Percentiles rank a stretch among this genome's conserved stretches.
Evolutionary conservation across 2,113 vertebrate species (phyloP).

Genomic region (Okapia johnstoni): DNA sequence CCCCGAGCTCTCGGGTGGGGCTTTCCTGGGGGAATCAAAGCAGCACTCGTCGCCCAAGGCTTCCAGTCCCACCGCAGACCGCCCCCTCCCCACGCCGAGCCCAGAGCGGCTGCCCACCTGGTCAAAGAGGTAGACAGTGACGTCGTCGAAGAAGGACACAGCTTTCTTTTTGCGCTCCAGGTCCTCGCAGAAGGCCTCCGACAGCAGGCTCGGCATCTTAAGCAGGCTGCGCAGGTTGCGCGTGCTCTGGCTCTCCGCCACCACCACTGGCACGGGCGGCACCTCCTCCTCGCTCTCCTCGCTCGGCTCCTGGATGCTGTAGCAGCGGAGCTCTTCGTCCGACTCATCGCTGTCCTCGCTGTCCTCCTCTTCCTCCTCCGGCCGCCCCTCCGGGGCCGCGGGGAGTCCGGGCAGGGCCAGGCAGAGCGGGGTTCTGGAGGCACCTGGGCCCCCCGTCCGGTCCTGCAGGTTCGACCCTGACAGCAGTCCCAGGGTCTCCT

Average conservation of each 20-base stretch:
- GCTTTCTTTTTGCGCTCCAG: slow-evolving; percentile 96
- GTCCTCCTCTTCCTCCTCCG: slow-evolving; percentile 87
- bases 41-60: not conserved
- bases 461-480: rapidly evolving
- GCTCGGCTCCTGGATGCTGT: slow-evolving; percentile 89
- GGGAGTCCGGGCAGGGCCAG: slow-evolving; percentile 45
- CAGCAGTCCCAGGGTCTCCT: not conserved
- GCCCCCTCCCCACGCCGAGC: rapidly evolving
- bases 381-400: slow-evolving; percentile 7
- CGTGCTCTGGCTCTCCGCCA: slow-evolving; percentile 90
- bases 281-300: slow-evolving; percentile 95
- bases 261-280: slow-evolving; percentile 87
- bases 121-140: slow-evolving; percentile 98
- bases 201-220: slow-evolving; percentile 90
- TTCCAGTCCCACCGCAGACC: rapidly evolving
- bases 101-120: slow-evolving; percentile 82
- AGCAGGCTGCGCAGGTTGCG: slow-evolving; percentile 93
- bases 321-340: slow-evolving; percentile 90
- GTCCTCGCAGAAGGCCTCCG: slow-evolving; percentile 88
- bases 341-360: slow-evolving; percentile 94
- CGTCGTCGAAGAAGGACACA: slow-evolving; percentile 96
- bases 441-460: rapidly evolving
- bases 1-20: slow-evolving; percentile 91
- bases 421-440: not conserved
- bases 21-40: slow-evolving; percentile 86